These are phyloP conservation scores for Catamblyrhynchus diadema DNA, from an alignment of 2,797 vertebrate species.

Conservation along the genomic window DNA sequence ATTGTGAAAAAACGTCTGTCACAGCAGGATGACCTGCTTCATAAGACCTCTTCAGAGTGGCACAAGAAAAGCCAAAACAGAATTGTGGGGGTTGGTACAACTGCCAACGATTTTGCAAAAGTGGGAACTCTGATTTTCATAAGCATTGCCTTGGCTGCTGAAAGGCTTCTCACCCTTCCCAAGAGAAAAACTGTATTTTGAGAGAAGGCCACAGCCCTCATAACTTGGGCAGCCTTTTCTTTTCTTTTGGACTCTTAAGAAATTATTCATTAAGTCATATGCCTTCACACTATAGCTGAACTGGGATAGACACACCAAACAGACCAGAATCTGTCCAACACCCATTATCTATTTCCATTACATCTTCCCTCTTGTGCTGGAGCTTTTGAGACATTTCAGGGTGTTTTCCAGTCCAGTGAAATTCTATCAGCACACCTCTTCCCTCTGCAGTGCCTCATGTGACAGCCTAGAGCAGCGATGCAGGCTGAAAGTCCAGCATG, in stretches of 20 bases:
- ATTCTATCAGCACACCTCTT: not conserved
- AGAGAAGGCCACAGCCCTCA: not conserved
- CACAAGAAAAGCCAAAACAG: not conserved
- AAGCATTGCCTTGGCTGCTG: not conserved
- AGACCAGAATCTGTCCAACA: not conserved
- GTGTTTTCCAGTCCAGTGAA: not conserved
- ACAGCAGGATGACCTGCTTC: not conserved
- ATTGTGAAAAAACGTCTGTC: not conserved
- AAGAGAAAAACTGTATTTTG: not conserved
- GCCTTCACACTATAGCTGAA: not conserved
- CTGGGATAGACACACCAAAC: not conserved
- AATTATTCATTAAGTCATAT: not conserved
- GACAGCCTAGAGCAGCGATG: not conserved
- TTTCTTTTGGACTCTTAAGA: not conserved
- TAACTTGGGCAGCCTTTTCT: not conserved
- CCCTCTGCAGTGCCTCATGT: not conserved
- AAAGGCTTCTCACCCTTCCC: not conserved
- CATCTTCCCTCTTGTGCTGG: not conserved
- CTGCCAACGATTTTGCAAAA: not conserved
- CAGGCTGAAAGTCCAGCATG: not conserved
- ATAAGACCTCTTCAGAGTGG: not conserved
- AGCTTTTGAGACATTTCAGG: not conserved
- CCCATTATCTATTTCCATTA: not conserved
- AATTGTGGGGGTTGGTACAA: not conserved
- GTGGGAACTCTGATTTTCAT: not conserved